phyloP scores from a whole-genome alignment of 2,797 vertebrate genomes.

The Spatula versicolor region DNA sequence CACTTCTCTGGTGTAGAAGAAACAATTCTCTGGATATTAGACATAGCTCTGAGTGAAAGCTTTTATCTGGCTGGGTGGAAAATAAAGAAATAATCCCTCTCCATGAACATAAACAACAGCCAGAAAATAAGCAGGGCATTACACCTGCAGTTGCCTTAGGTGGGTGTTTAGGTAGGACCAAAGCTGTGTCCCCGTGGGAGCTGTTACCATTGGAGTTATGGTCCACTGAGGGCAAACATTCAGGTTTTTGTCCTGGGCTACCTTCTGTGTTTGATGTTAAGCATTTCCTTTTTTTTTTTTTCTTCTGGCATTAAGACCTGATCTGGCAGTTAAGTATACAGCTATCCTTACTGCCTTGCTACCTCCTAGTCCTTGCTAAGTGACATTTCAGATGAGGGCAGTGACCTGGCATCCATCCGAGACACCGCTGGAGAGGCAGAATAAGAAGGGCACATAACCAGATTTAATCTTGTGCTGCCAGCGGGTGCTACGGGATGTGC shows the following conservation, averaged over 20 bases:
- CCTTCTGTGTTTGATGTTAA: not conserved
- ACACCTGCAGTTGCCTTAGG: not conserved
- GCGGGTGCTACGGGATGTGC: fast-evolving
- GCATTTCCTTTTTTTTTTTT: not conserved
- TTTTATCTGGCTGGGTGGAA: not conserved
- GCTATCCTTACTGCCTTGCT: not conserved
- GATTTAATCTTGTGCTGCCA: not conserved
- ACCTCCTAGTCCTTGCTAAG: not conserved
- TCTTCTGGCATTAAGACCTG: not conserved
- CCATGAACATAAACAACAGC: not conserved
- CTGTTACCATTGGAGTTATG: not conserved
- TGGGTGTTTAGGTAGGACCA: not conserved
- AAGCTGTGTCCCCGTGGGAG: fast-evolving
- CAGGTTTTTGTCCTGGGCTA: not conserved
- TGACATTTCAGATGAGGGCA: not conserved
- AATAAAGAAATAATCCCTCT: not conserved
- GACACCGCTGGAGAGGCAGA: not conserved
- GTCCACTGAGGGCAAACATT: not conserved
- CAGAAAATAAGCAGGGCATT: not conserved
- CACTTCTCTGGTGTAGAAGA: not conserved
- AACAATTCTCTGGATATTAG: not conserved
- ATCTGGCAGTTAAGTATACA: not conserved
- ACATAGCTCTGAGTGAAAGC: not conserved
- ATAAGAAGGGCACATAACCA: not conserved
- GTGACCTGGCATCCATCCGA: not conserved